Evolutionary conservation across 2,797 vertebrate species (phyloP).

Genomic region (Thunnus albacares): DNA sequence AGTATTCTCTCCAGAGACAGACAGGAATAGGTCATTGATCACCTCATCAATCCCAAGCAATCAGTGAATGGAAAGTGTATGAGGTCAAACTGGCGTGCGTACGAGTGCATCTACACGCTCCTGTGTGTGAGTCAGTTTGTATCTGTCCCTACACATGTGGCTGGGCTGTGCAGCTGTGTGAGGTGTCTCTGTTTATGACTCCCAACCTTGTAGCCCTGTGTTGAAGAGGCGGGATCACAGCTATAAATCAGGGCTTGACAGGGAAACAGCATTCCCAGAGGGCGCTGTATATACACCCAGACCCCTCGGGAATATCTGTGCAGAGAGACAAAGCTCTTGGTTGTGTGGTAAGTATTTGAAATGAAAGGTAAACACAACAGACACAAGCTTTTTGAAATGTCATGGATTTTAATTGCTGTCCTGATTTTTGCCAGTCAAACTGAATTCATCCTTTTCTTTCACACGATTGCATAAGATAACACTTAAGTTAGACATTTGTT

Average conservation of each 20-base stretch:
- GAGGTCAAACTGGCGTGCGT: constrained; percentile 38
- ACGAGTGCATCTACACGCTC: not conserved
- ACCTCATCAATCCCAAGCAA: constrained; percentile 64
- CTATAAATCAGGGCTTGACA: constrained; percentile 55
- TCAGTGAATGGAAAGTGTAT: constrained; percentile 35
- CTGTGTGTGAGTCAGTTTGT: not conserved
- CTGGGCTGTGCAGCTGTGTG: constrained; percentile 10
- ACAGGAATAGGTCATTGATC: constrained; percentile 70
- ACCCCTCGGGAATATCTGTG: not conserved
- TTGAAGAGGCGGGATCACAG: constrained; percentile 39
- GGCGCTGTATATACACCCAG: not conserved
- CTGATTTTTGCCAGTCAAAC: too few species aligned
- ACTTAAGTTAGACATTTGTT: too few species aligned
- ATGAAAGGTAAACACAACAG: constrained; percentile 4
- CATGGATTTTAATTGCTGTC: not conserved
- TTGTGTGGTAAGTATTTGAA: constrained; percentile 1
- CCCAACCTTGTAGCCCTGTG: constrained; percentile 24
- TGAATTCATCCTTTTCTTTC: too few species aligned
- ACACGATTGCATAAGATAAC: too few species aligned
- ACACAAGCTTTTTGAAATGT: constrained; percentile 11
- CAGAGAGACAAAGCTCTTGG: not conserved
- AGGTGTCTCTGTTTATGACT: constrained; percentile 50
- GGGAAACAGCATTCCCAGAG: constrained; percentile 37
- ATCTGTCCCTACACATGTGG: constrained; percentile 10
- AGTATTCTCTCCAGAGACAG: constrained; percentile 38